These are phyloP conservation scores for Incurvaria masculella DNA, from an alignment of 2,888 invertebrate species.

Conservation along the genomic window DNA sequence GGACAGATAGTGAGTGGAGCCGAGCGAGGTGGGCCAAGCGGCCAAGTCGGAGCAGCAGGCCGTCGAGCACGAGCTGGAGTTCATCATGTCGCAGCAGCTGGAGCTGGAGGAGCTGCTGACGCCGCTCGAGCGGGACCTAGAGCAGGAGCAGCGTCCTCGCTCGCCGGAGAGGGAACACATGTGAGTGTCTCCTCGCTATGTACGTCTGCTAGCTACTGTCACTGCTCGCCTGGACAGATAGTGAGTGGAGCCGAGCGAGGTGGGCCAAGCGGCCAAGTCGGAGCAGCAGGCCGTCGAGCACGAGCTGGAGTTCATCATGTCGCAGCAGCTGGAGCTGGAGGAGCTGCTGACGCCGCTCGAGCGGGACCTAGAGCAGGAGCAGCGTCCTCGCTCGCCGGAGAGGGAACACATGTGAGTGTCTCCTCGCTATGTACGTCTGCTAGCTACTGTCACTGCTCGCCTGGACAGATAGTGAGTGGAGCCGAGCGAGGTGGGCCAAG, in stretches of 20 bases:
- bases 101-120: slow-evolving; percentile 85
- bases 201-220: no score
- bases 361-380: slow-evolving; percentile 67
- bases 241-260: slow-evolving; percentile 76
- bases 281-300: slow-evolving; percentile 89
- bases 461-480: no score
- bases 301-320: slow-evolving; percentile 89
- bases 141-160: slow-evolving; percentile 58
- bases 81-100: slow-evolving; percentile 87
- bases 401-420: slow-evolving; percentile 80
- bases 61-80: slow-evolving; percentile 90
- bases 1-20: no score
- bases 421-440: no score
- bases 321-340: slow-evolving; percentile 91
- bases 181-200: no score
- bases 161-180: slow-evolving; percentile 91
- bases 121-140: slow-evolving; percentile 80
- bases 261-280: slow-evolving; percentile 83
- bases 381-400: slow-evolving; percentile 73
- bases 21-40: slow-evolving; percentile 84
- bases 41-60: slow-evolving; percentile 88
- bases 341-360: slow-evolving; percentile 84
- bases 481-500: slow-evolving; percentile 82
- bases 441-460: no score
- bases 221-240: no score